Evolutionary conservation across 1,140 invertebrate genomes (phyloP).

Genomic region (Cyclargus thomasi): DNA sequence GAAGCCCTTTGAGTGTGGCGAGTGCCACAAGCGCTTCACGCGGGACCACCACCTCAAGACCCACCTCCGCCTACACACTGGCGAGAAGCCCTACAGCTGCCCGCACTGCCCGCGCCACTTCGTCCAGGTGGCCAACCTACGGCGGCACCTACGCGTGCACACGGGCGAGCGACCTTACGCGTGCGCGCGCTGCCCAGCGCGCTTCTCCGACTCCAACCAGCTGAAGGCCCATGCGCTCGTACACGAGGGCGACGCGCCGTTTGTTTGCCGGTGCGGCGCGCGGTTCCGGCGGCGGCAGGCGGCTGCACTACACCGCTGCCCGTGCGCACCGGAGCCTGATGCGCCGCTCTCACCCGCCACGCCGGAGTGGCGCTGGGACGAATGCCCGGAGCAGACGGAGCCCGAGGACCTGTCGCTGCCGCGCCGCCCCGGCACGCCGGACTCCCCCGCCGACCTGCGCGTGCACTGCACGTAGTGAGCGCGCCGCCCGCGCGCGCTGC

Average conservation of each 20-base stretch:
- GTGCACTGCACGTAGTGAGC: slow-evolving; percentile 64
- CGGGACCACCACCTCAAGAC: slow-evolving; percentile 97
- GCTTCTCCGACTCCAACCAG: slow-evolving; percentile 96
- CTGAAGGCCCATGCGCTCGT: slow-evolving; percentile 93
- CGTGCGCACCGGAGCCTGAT: slow-evolving; percentile 42
- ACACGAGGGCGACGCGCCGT: slow-evolving; percentile 93
- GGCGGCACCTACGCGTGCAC: slow-evolving; percentile 94
- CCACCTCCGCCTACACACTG: slow-evolving; percentile 93
- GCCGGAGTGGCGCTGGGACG: slow-evolving; percentile 60
- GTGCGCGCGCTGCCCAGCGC: slow-evolving; percentile 90
- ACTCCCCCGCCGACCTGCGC: slow-evolving; percentile 64
- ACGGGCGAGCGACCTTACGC: slow-evolving; percentile 96
- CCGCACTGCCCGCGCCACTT: slow-evolving; percentile 93
- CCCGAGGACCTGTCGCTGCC: slow-evolving; percentile 85
- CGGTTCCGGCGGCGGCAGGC: slow-evolving; percentile 89
- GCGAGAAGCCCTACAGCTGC: slow-evolving; percentile 95
- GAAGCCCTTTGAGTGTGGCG: slow-evolving; percentile 95
- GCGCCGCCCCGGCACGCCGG: slow-evolving; percentile 61
- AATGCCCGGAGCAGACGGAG: slow-evolving; percentile 88
- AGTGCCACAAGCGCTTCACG: slow-evolving; percentile 96
- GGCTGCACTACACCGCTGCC: slow-evolving; percentile 89
- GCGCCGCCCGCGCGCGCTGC: slow-evolving; percentile 55
- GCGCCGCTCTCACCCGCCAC: slow-evolving; percentile 50
- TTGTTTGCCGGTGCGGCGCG: slow-evolving; percentile 86
- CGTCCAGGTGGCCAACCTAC: slow-evolving; percentile 95